Evolutionary conservation across 1,140 invertebrate genomes (phyloP).

Genomic region (Panagrolaimus sp.): DNA sequence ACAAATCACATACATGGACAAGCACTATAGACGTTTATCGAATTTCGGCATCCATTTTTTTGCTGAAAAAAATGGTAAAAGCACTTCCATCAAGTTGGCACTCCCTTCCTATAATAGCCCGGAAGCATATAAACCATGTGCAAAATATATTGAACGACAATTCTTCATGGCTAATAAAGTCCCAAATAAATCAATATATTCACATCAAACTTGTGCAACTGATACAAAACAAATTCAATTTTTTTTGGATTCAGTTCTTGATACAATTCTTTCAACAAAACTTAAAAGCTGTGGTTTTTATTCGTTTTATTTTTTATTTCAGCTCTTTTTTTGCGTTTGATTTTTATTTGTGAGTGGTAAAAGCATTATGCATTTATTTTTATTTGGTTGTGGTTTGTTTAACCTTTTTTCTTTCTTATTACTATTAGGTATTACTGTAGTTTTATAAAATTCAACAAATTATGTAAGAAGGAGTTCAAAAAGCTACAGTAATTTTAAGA

Average conservation of each 20-base stretch:
- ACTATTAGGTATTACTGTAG: too few species aligned
- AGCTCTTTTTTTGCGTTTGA: not conserved
- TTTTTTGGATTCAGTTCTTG: slow-evolving; percentile 46
- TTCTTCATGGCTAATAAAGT: slow-evolving; percentile 49
- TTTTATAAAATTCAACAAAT: too few species aligned
- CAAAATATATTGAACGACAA: slow-evolving; percentile 49
- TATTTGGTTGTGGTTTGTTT: too few species aligned
- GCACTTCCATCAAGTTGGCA: slow-evolving; percentile 26
- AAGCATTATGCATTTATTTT: too few species aligned
- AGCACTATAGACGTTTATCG: too few species aligned
- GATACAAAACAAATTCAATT: slow-evolving; percentile 50
- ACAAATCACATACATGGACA: too few species aligned
- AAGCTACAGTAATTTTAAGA: too few species aligned
- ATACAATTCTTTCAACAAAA: slow-evolving; percentile 51
- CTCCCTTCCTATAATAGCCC: slow-evolving; percentile 47
- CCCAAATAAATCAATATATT: slow-evolving; percentile 46
- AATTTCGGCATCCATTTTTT: too few species aligned
- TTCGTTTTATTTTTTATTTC: not conserved
- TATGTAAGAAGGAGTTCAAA: too few species aligned
- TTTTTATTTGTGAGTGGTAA: too few species aligned
- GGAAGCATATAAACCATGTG: slow-evolving; percentile 38
- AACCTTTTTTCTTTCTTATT: too few species aligned
- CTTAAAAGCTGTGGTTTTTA: slow-evolving; percentile 51
- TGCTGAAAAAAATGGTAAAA: slow-evolving; percentile 49
- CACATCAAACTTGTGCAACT: slow-evolving; percentile 51